Evolutionary conservation across 1,140 invertebrate species (phyloP).

Genomic region (Drosophila insularis): DNA sequence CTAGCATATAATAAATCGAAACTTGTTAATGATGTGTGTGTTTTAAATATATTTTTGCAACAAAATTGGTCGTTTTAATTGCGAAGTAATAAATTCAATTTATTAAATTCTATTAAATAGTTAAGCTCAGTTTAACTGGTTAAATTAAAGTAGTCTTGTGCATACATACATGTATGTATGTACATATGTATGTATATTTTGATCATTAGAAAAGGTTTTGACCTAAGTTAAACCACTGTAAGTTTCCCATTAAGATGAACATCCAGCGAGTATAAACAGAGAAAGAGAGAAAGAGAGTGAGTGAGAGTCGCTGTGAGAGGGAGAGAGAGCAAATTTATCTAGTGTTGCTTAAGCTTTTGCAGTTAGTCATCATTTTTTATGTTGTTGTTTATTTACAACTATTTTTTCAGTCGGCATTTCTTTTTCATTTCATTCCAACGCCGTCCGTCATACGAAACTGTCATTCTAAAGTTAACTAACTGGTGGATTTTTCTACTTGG

Average conservation of each 20-base stretch:
- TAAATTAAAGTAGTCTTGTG: too few relatives aligned
- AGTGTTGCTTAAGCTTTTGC: neutral
- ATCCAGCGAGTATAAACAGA: neutral
- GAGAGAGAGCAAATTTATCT: neutral
- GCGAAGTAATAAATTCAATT: too few relatives aligned
- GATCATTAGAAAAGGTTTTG: slow-evolving; percentile 15
- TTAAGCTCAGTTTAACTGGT: too few relatives aligned
- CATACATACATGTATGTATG: too few relatives aligned
- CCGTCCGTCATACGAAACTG: neutral
- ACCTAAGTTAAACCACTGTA: slow-evolving; percentile 1
- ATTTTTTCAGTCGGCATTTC: slow-evolving; percentile 2
- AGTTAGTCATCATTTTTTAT: slow-evolving; percentile 25
- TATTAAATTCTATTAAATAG: too few relatives aligned
- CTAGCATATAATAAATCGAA: too few relatives aligned
- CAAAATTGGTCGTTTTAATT: too few relatives aligned
- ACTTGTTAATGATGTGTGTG: too few relatives aligned
- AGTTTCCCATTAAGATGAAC: neutral
- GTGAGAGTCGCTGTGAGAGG: neutral
- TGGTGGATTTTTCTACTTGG: neutral
- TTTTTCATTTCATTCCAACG: neutral
- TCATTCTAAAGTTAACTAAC: neutral
- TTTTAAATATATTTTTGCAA: too few relatives aligned
- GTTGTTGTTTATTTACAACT: neutral
- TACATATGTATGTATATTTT: too few relatives aligned
- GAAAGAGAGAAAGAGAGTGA: slow-evolving; percentile 5